These are phyloP conservation scores for Antechinus stuartii DNA, from an alignment of 2,113 vertebrate genomes.

Conservation along the genomic window DNA sequence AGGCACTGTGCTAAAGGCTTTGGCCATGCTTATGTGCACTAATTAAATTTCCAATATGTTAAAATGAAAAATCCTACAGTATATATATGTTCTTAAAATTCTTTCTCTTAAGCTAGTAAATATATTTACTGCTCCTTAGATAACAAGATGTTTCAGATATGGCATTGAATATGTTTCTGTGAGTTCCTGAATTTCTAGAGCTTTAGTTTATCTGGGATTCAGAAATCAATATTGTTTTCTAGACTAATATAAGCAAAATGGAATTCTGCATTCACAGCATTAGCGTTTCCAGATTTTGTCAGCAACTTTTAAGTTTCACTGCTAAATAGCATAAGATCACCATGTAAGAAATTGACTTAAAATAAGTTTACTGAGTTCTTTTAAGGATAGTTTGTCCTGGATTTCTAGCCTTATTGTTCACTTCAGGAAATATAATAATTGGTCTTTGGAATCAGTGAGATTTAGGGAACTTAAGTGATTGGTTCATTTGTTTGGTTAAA, in stretches of 20 bases:
- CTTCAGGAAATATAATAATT: slow-evolving; percentile 26
- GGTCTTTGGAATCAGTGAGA: slow-evolving; percentile 6
- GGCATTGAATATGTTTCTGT: not conserved
- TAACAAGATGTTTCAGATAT: slow-evolving; percentile 35
- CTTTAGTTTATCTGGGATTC: slow-evolving; percentile 33
- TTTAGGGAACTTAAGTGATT: not conserved
- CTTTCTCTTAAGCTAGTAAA: too few species aligned
- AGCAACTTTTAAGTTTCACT: not conserved
- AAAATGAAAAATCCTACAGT: not conserved
- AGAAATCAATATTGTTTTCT: not conserved
- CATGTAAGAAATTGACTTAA: not conserved
- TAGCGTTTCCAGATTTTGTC: not conserved
- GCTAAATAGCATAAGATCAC: not conserved
- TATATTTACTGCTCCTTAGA: not conserved
- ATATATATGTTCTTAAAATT: too few species aligned
- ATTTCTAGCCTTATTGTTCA: slow-evolving; percentile 10
- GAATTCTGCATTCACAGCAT: not conserved
- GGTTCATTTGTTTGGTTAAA: not conserved
- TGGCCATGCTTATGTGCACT: not conserved
- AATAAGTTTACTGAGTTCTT: not conserved
- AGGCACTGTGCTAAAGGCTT: not conserved
- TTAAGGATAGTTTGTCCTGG: not conserved
- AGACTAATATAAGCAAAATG: slow-evolving; percentile 2
- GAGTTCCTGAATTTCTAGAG: not conserved
- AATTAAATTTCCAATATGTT: not conserved